Percentiles rank a stretch among this genome's conserved stretches.
Evolutionary conservation across 2,797 vertebrate species (phyloP).

Genomic region (Bradypodion pumilum): DNA sequence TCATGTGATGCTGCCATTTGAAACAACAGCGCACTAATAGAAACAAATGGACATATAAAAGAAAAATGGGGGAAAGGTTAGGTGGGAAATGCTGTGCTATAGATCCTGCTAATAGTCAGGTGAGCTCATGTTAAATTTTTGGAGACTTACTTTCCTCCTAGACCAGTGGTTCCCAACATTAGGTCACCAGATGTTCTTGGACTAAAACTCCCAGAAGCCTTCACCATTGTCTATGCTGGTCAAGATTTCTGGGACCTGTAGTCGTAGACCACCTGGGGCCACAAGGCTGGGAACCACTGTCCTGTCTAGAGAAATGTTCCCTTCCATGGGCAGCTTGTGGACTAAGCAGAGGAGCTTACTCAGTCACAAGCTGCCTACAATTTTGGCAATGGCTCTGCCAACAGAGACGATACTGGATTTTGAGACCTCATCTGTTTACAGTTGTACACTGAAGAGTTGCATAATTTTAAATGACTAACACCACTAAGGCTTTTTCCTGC

Average conservation of each 20-base stretch:
- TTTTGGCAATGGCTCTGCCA: not conserved
- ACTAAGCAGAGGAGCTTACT: no score
- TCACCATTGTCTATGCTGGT: no score
- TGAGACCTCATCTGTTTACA: not conserved
- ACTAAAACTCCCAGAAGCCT: no score
- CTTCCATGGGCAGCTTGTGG: no score
- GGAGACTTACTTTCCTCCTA: not conserved
- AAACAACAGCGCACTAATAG: not conserved
- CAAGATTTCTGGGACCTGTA: no score
- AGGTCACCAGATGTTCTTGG: no score
- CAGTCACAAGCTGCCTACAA: not conserved
- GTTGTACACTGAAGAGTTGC: not conserved
- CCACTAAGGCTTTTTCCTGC: constrained; percentile 18
- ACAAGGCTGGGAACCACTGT: no score
- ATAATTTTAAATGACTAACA: not conserved
- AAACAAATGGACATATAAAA: not conserved
- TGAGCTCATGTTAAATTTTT: not conserved
- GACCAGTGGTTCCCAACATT: no score
- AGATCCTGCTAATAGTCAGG: not conserved
- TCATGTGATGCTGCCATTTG: not conserved
- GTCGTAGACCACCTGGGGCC: no score
- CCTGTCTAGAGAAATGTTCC: no score
- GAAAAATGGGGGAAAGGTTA: not conserved
- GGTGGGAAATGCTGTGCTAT: not conserved
- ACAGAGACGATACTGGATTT: not conserved